A percentile compares a stretch with the other conserved stretches of the same genome.
Evolutionary conservation across 2,113 vertebrate genomes (phyloP).

Genomic region (Dasypus novemcinctus): DNA sequence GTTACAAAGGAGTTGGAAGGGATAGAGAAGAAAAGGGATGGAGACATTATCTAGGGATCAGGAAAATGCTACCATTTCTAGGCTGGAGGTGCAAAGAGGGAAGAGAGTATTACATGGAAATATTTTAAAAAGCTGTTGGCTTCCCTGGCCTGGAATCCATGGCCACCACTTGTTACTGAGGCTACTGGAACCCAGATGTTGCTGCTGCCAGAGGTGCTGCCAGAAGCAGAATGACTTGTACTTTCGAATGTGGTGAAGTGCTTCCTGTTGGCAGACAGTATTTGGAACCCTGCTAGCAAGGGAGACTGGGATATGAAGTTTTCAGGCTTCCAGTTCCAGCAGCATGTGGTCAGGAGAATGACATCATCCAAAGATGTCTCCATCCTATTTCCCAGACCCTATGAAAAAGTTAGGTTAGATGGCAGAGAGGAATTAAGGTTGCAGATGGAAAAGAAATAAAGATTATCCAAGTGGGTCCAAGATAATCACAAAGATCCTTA

Average conservation of each 20-base stretch:
- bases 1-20: background rate
- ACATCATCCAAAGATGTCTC: background rate
- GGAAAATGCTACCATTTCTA: background rate
- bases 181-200: background rate
- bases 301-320: accelerated
- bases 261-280: background rate
- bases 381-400: background rate
- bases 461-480: background rate
- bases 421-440: background rate
- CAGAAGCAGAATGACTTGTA: background rate
- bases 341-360: background rate
- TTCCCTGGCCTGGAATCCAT: background rate
- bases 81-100: background rate
- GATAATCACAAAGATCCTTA: background rate
- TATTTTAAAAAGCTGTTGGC: background rate
- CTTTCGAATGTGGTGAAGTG: background rate
- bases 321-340: background rate
- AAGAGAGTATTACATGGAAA: background rate
- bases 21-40: accelerated
- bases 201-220: background rate
- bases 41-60: background rate
- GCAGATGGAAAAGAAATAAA: background rate
- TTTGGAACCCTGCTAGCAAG: background rate
- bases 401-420: too few relatives aligned
- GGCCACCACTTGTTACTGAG: accelerated